Conservation (phyloP, 2,797 vertebrate species). For the Ciconia nigra region DNA sequence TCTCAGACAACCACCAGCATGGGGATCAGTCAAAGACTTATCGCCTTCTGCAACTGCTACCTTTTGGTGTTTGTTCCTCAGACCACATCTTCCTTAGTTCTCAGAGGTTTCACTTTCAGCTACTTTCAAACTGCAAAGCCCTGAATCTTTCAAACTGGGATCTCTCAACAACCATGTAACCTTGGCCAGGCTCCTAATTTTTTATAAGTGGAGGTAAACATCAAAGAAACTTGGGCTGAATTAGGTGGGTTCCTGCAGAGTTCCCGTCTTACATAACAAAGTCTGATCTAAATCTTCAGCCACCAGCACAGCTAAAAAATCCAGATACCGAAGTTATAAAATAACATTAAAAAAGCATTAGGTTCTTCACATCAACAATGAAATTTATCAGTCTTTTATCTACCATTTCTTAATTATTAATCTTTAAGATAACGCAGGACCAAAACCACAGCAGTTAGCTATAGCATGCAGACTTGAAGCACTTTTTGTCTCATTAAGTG, state of each 20-base stretch:
- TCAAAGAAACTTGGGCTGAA: constrained; percentile 31
- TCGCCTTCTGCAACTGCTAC: background rate
- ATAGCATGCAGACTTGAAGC: background rate
- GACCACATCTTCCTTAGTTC: background rate
- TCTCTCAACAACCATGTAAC: background rate
- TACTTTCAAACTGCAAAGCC: background rate
- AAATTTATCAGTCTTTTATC: background rate
- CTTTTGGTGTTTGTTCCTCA: background rate
- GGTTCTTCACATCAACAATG: background rate
- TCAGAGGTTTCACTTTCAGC: background rate
- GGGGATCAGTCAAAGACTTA: background rate
- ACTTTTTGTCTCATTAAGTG: background rate
- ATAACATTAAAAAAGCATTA: background rate
- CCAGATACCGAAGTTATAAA: background rate
- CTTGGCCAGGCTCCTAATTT: constrained; percentile 43
- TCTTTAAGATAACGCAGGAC: background rate
- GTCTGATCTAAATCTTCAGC: constrained; percentile 34
- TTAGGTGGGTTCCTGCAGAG: constrained; percentile 52
- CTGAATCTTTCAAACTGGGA: constrained; percentile 27
- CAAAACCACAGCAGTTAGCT: background rate
- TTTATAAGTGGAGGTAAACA: constrained; percentile 55
- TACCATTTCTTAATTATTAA: background rate
- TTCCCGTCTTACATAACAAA: constrained; percentile 40
- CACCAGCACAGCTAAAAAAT: background rate
- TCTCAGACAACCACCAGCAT: background rate